These are phyloP conservation scores for Numida meleagris DNA, from an alignment of 2,113 vertebrate species.

Conservation along the genomic window DNA sequence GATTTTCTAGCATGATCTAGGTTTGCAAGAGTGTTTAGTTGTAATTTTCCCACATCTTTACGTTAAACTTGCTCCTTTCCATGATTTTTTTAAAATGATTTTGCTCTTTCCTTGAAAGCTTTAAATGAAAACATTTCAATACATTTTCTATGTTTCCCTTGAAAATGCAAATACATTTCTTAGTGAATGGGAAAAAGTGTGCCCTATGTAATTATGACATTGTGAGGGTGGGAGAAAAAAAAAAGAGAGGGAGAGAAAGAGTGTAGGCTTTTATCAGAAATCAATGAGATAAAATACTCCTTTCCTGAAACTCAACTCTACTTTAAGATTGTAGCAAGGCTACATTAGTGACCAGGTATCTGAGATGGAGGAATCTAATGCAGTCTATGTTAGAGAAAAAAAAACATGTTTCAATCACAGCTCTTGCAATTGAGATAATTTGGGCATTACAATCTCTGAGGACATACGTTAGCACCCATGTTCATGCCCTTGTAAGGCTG, in stretches of 20 bases:
- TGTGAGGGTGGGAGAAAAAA: neutral
- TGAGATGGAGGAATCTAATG: neutral
- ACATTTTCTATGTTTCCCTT: neutral
- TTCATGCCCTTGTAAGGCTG: neutral
- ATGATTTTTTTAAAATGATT: slow-evolving; percentile 49
- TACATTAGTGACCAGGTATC: neutral
- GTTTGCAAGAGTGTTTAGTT: neutral
- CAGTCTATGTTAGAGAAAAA: neutral
- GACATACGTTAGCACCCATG: neutral
- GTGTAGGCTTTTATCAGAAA: neutral
- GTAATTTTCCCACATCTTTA: slow-evolving; percentile 35
- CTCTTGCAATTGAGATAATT: neutral
- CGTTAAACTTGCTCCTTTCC: slow-evolving; percentile 21
- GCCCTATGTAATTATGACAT: neutral
- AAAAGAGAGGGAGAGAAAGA: neutral
- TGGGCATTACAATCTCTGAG: neutral
- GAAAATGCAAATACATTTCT: slow-evolving; percentile 34
- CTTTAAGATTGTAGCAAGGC: neutral
- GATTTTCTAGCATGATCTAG: slow-evolving; percentile 3
- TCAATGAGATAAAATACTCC: neutral
- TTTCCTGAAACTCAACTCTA: neutral
- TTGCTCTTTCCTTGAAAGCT: slow-evolving; percentile 44
- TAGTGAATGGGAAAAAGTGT: slow-evolving; percentile 13
- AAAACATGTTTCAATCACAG: neutral
- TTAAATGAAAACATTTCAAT: slow-evolving; percentile 15